These are phyloP conservation scores for Apocrypta bakeri DNA, from an alignment of 1,140 invertebrate species.

Conservation along the genomic window DNA sequence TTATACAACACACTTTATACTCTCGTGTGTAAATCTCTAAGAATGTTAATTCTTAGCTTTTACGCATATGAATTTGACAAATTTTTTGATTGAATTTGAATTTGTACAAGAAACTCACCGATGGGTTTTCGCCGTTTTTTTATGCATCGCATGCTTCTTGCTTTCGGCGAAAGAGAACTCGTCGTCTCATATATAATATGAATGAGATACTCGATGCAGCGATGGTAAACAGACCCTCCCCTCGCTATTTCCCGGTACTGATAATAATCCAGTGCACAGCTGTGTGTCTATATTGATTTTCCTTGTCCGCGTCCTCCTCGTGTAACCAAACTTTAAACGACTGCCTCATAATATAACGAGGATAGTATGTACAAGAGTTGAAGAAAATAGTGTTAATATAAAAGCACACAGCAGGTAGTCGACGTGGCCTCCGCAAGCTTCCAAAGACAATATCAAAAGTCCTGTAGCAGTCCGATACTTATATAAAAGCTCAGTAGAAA, in stretches of 20 bases:
- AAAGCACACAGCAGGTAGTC: neutral
- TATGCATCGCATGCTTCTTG: constrained; percentile 55
- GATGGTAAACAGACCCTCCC: neutral
- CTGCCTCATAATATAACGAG: neutral
- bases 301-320: neutral
- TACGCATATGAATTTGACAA: no score
- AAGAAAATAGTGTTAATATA: neutral
- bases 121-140: constrained; percentile 47
- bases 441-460: neutral
- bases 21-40: no score
- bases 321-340: neutral
- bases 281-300: constrained; percentile 37
- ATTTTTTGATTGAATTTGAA: no score
- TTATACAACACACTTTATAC: no score
- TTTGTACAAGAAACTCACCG: constrained; percentile 42
- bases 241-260: neutral
- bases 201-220: no score
- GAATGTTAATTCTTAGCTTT: no score
- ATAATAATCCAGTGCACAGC: neutral
- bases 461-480: neutral
- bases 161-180: neutral
- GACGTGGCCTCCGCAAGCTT: neutral
- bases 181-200: neutral
- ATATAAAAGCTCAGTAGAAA: neutral
- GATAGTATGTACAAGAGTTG: neutral